phyloP scores from a whole-genome alignment of 2,888 invertebrate genomes.

The Synergus umbraculus region DNA sequence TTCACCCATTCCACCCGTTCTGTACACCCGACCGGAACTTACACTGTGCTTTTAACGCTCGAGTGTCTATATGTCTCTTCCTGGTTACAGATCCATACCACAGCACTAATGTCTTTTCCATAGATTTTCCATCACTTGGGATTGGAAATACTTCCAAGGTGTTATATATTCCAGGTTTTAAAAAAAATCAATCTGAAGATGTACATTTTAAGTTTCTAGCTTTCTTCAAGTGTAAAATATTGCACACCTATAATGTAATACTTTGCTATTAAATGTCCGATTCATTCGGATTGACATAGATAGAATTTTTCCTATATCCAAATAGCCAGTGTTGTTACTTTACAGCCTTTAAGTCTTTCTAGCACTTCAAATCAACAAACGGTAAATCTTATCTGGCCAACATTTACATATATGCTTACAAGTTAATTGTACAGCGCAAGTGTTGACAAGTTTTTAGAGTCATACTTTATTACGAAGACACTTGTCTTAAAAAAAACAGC shows the following conservation, averaged over 20 bases:
- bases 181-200: no score
- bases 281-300: background rate
- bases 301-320: no score
- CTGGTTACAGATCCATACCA: constrained; percentile 48
- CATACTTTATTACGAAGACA: background rate
- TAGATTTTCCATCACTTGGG: constrained; percentile 2
- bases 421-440: background rate
- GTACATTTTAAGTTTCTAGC: no score
- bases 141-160: background rate
- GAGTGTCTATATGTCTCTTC: constrained; percentile 57
- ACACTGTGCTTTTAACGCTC: constrained; percentile 62
- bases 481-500: constrained; percentile 12
- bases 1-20: constrained; percentile 43
- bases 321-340: no score
- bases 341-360: background rate
- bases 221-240: no score
- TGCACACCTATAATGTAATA: no score
- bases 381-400: background rate
- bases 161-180: no score
- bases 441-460: constrained; percentile 22
- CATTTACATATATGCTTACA: background rate
- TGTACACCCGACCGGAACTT: constrained; percentile 53
- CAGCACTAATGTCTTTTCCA: constrained; percentile 52
- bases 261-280: no score
- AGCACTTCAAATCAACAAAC: background rate